These are phyloP conservation scores for Nerophis lumbriciformis DNA, from an alignment of 2,113 vertebrate species.

Conservation along the genomic window DNA sequence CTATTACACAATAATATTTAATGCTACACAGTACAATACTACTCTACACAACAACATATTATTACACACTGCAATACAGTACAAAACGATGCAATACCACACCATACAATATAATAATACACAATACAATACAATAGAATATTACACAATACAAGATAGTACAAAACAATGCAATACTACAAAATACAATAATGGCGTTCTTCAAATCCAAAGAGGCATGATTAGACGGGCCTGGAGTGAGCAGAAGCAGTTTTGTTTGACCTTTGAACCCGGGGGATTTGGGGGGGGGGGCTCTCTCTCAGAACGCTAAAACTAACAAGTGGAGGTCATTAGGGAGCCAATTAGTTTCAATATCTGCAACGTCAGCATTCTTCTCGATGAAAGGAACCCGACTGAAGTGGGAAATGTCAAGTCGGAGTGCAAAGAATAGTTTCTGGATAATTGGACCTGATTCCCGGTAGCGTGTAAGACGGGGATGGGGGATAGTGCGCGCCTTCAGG, in stretches of 20 bases:
- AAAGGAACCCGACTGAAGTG: neutral
- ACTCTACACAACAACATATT: too few relatives aligned
- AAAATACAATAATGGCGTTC: neutral
- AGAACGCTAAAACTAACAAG: slow-evolving; percentile 6
- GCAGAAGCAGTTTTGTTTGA: slow-evolving; percentile 17
- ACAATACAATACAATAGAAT: too few relatives aligned
- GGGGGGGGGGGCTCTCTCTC: neutral
- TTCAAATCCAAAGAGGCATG: slow-evolving; percentile 18
- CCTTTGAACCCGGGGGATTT: slow-evolving; percentile 9
- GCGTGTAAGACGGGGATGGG: slow-evolving; percentile 9
- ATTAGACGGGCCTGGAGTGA: slow-evolving; percentile 34
- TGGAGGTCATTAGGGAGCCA: neutral
- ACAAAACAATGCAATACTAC: too few relatives aligned
- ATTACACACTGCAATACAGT: too few relatives aligned
- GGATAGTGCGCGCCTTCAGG: too few relatives aligned
- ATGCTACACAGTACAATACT: too few relatives aligned
- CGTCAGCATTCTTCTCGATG: neutral
- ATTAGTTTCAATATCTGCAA: neutral
- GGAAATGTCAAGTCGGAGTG: neutral
- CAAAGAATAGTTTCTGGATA: slow-evolving; percentile 17
- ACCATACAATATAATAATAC: too few relatives aligned
- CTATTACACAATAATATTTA: too few relatives aligned
- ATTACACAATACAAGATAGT: too few relatives aligned
- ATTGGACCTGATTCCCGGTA: slow-evolving; percentile 30
- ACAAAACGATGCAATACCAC: too few relatives aligned